These are phyloP conservation scores for Burhinus bistriatus DNA, from an alignment of 2,113 vertebrate species.

Conservation along the genomic window DNA sequence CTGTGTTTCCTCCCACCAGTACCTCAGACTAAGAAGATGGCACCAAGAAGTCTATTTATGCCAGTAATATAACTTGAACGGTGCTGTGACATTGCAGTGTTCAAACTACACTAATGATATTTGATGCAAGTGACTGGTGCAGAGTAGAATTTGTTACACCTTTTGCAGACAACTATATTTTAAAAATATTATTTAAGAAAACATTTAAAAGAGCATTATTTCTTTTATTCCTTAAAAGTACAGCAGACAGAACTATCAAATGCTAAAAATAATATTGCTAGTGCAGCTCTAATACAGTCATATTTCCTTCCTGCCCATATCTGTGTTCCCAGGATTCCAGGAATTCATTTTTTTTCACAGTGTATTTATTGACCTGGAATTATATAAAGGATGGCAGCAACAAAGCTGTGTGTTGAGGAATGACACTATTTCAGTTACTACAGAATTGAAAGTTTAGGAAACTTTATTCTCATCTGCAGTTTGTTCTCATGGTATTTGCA, in stretches of 20 bases:
- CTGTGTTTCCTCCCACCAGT: background rate
- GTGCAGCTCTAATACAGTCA: background rate
- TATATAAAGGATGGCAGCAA: background rate
- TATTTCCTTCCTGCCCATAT: background rate
- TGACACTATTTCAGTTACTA: background rate
- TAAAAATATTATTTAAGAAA: background rate
- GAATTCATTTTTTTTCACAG: background rate
- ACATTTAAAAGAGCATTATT: background rate
- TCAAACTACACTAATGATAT: background rate
- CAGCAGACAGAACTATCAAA: background rate
- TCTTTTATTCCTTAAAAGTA: background rate
- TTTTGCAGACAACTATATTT: background rate
- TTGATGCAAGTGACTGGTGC: background rate
- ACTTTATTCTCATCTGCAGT: background rate
- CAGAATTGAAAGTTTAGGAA: background rate
- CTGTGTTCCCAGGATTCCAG: background rate
- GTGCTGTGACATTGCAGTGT: background rate
- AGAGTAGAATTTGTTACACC: background rate
- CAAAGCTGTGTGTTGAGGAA: background rate
- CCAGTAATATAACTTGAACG: background rate
- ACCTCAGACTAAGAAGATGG: background rate
- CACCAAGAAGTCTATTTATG: background rate
- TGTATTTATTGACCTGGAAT: background rate
- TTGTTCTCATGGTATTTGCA: background rate
- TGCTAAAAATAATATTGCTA: background rate